Conservation (phyloP, 2,797 vertebrate species). For the Rhabdophis nuchalis region DNA sequence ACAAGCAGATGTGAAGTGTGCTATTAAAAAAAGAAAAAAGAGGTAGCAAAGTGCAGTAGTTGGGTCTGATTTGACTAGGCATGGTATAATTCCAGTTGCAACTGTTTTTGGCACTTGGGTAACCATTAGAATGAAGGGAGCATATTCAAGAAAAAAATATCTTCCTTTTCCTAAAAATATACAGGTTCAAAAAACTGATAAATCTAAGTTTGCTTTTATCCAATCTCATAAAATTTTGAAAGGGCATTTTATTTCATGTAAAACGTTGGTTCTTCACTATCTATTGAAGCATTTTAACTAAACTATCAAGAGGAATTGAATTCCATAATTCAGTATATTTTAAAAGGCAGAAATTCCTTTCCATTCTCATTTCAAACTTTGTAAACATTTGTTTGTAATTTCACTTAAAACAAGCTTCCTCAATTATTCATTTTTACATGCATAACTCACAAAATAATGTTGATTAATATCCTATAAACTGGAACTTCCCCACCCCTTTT, state of each 20-base stretch:
- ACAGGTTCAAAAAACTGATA: neutral
- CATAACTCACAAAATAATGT: neutral
- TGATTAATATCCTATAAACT: neutral
- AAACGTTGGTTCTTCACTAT: neutral
- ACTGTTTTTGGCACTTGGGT: rapidly evolving
- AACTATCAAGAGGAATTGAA: neutral
- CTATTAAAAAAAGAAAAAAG: conserved; percentile 57
- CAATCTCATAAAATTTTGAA: neutral
- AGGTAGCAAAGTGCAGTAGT: conserved; percentile 45
- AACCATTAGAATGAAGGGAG: neutral
- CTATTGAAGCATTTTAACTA: neutral
- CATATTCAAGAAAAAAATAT: neutral
- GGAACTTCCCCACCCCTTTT: neutral
- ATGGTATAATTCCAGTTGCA: conserved; percentile 38
- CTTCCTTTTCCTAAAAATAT: neutral
- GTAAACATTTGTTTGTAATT: neutral
- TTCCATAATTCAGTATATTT: neutral
- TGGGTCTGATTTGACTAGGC: conserved; percentile 39
- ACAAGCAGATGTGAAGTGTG: conserved; percentile 74
- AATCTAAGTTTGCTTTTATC: neutral
- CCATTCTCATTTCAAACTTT: neutral
- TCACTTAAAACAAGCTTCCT: neutral
- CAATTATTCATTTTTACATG: neutral
- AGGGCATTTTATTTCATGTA: neutral
- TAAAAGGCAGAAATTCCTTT: neutral